These are phyloP conservation scores for Plebejus argus DNA, from an alignment of 2,888 invertebrate species.

Conservation along the genomic window DNA sequence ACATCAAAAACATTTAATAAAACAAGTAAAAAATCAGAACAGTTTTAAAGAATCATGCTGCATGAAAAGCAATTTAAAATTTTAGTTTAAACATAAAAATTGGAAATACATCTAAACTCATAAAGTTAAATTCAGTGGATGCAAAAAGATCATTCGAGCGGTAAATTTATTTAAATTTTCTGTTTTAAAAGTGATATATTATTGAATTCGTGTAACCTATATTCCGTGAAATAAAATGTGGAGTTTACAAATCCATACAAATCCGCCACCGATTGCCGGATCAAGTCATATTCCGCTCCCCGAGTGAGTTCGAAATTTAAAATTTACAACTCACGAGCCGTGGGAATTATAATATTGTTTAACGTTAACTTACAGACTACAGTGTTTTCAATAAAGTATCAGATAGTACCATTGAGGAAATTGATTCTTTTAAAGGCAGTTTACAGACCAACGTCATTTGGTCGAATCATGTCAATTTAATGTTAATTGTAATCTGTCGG, in stretches of 20 bases:
- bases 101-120: neutral
- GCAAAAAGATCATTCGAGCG: neutral
- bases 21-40: neutral
- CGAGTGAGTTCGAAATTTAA: constrained; percentile 10
- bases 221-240: constrained; percentile 1
- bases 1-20: neutral
- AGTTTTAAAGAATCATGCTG: neutral
- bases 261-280: constrained; percentile 4
- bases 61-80: neutral
- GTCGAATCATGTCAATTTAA: too few species aligned
- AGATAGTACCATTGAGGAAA: too few species aligned
- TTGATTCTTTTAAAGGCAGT: too few species aligned
- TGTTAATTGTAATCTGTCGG: too few species aligned
- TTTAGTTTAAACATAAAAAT: neutral
- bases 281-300: neutral
- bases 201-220: constrained; percentile 14
- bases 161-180: constrained; percentile 3
- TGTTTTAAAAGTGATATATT: neutral
- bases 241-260: constrained; percentile 6
- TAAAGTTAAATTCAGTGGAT: constrained; percentile 9
- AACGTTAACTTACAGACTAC: neutral
- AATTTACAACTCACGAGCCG: constrained; percentile 1
- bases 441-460: too few species aligned
- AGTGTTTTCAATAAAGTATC: neutral
- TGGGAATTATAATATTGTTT: neutral